Conservation (phyloP, 1,140 invertebrate genomes). For the Apolygus lucorum region DNA sequence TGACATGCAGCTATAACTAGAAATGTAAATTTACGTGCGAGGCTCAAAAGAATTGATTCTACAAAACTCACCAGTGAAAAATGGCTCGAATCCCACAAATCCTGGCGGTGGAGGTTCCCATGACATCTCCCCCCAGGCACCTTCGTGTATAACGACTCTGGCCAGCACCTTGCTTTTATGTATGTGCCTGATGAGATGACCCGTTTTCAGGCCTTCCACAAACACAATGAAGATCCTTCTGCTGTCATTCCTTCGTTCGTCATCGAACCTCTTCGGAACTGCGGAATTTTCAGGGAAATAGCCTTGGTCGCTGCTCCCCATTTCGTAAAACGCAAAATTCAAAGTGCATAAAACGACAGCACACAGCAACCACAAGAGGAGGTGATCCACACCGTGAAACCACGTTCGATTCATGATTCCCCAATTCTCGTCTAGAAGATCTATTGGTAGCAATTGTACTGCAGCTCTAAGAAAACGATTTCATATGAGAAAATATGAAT, state of each 20-base stretch:
- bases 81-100: not conserved
- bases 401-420: not conserved
- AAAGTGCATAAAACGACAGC: not conserved
- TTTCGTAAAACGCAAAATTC: not conserved
- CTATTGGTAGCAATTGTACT: too few species aligned
- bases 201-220: not conserved
- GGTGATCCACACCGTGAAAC: not conserved
- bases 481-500: too few species aligned
- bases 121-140: not conserved
- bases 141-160: not conserved
- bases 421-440: too few species aligned
- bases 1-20: too few species aligned
- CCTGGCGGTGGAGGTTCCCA: not conserved
- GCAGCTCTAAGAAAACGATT: too few species aligned
- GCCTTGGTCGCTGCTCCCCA: not conserved
- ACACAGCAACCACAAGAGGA: not conserved
- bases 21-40: too few species aligned
- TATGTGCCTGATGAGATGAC: not conserved
- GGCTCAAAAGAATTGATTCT: not conserved
- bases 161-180: not conserved
- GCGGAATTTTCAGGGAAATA: not conserved
- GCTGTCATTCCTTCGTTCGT: not conserved
- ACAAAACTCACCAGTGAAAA: constrained; percentile 1
- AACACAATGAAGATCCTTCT: not conserved
- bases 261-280: not conserved